Evolutionary conservation across 2,888 invertebrate species (phyloP), one percentile per base, ranked within the genome.

Genomic region (Melanophora roralis): DNA sequence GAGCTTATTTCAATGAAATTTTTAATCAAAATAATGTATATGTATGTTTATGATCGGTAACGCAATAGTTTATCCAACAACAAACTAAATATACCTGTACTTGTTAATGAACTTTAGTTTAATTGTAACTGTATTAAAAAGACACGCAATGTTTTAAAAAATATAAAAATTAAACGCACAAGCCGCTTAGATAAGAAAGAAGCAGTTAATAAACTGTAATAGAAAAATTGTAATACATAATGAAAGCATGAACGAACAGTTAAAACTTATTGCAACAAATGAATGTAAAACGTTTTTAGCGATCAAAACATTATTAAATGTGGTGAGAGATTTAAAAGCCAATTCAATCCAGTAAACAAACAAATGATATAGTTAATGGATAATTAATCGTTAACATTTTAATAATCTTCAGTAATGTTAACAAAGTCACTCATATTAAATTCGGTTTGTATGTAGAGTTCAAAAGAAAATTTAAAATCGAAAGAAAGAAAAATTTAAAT

Each of bases 61-160:
- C 4, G 27, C 27, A 27, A 27, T 27, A 27, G 6, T 27, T 27
- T 27, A 6, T 27, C 27, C 27, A 27, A 27, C 27, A 27, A 27
- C 27, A 5, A n/a, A n/a, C n/a, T n/a, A n/a, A n/a, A n/a, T n/a
- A n/a, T 11, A 27, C 27, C 19, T 45, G 9, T 32, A 38, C 7
- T 73, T 73, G 53, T 19, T 47, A 72, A 73, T 64, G 38, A 64
- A 73, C 64, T 64, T 55, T 27, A 19, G 36, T 45, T 60, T 43
- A 36, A 45, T 43, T 72, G 19, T 60, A 32, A 60, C n/a, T 32
- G 16, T 6, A 43, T 45, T 53, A 3, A 12, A 62, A 51, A 53
- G 36, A 8, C 62, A 72, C 40, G 62, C 55, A 55, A 27, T 19
- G 12, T 6, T 1, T 12, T 14, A 32, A 59, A 43, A 40, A 32